Percentiles rank a stretch among this genome's conserved stretches.
These are phyloP conservation scores for Timandra comae DNA, from an alignment of 2,888 invertebrate species.

Conservation along the genomic window DNA sequence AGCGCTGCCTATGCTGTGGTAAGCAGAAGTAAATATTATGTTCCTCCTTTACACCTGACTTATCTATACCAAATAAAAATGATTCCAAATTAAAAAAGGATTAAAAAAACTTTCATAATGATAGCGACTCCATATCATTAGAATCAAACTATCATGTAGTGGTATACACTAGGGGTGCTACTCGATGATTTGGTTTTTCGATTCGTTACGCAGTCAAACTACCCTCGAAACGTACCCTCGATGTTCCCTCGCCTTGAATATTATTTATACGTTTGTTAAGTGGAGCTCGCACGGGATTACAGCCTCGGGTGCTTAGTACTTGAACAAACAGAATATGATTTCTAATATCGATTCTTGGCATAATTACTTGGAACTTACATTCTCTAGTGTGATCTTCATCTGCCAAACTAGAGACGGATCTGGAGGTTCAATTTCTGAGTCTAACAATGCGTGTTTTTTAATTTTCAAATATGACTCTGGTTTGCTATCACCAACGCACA, in stretches of 20 bases:
- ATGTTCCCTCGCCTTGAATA: constrained; percentile 75
- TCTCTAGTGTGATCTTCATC: no score
- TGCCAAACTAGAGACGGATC: no score
- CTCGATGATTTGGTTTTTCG: constrained; percentile 78
- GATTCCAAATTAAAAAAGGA: not conserved
- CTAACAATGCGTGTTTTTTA: no score
- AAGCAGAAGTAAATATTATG: no score
- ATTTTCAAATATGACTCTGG: no score
- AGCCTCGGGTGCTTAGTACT: constrained; percentile 68
- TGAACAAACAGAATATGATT: constrained; percentile 73
- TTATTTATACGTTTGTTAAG: constrained; percentile 78
- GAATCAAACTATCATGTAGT: constrained; percentile 70
- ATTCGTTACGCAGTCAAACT: constrained; percentile 78
- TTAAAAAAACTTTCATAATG: constrained; percentile 7
- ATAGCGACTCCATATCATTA: constrained; percentile 37
- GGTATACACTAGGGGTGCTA: constrained; percentile 71
- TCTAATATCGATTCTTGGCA: constrained; percentile 62
- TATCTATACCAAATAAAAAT: no score
- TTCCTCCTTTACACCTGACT: no score
- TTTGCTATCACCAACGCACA: no score
- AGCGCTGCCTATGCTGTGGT: no score
- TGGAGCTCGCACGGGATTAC: constrained; percentile 69
- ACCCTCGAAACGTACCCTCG: constrained; percentile 71
- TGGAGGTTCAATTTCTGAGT: no score
- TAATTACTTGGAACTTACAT: no score